phyloP scores from a whole-genome alignment of 2,113 vertebrate genomes.

The Archocentrus centrarchus region DNA sequence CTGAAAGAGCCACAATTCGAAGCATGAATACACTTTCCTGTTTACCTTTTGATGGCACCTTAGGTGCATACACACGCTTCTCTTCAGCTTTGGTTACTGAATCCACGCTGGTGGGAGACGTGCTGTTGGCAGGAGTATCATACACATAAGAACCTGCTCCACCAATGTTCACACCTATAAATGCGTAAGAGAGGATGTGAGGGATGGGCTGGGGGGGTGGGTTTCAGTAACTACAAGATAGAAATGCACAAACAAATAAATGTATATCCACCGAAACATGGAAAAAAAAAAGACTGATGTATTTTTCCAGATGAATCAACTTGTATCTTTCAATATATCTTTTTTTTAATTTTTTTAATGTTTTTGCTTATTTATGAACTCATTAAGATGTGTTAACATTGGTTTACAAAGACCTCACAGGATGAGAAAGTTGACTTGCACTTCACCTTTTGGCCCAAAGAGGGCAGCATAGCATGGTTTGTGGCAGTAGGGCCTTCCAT shows the following conservation, averaged over 20 bases:
- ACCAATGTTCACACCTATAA: constrained; percentile 93
- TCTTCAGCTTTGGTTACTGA: constrained; percentile 83
- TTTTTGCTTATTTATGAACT: not conserved
- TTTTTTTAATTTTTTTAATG: too few species aligned
- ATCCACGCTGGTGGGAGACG: constrained; percentile 80
- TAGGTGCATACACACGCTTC: constrained; percentile 80
- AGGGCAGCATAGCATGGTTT: constrained; percentile 92
- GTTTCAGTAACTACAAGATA: not conserved
- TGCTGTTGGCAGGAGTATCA: constrained; percentile 83
- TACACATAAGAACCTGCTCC: constrained; percentile 96
- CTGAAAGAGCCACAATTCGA: not conserved
- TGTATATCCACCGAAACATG: not conserved
- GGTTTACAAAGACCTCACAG: not conserved
- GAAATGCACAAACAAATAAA: not conserved
- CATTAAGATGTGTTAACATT: not conserved
- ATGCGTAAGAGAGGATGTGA: not conserved
- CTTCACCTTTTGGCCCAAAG: constrained; percentile 89
- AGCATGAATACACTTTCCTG: not conserved
- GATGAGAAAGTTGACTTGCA: not conserved
- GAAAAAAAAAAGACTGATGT: rapidly evolving
- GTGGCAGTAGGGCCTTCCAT: constrained; percentile 90
- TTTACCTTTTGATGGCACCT: constrained; percentile 89
- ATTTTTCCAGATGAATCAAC: not conserved
- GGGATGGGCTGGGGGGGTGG: rapidly evolving
- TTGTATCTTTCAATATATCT: not conserved